Base-by-base conservation (phyloP, 2,113 vertebrate genomes). In the Xiphophorus couchianus region DNA sequence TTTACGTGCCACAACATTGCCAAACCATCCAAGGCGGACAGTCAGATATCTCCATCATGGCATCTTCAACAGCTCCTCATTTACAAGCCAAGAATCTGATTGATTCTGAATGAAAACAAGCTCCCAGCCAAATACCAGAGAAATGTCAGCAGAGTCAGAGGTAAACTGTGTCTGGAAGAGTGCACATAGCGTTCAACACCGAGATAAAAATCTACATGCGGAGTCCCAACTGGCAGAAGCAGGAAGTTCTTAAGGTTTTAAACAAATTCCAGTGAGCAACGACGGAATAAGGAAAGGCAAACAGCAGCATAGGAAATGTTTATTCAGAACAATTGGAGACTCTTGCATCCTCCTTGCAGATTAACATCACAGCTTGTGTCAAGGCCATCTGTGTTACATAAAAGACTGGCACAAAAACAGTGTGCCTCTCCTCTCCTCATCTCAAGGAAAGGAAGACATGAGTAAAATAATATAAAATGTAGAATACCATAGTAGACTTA, bases 311-410 rank as follows among this genome's bases (percentile, higher is more conserved):
- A 54, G 64, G 44, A 78, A 81, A 54, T 68, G 69, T 73, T 86
- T 76, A 48, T 66, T 35, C 71, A 66, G 15, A 9, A 81, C 66
- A 82, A 82, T 62, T 54, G 84, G 73, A 84, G 86, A 79, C 54
- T 84, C 66, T 77, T 71, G 65, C 69, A 74, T 84, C 82, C 39
- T 78, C 81, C 74, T 88, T 80, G 8, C 74, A 86, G 78, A 91
- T 85, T 80, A 86, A 83, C 86, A 89, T 88, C 86, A 71, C 15
- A 77, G 78, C 69, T 73, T 83, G 74, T 84, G 83, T 80, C 78
- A 88, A 63, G 71, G 70, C 86, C 91, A 90, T 90, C 89, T 91
- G 89, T 85, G 82, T 86, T 86, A 79, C 81, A 81, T 84, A 89
- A 83, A 44, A 77, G 78, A 69, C 76, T 88, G 85, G 81, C 84